Base-by-base conservation (phyloP, 2,113 vertebrate species). In the Tringa solitaria region DNA sequence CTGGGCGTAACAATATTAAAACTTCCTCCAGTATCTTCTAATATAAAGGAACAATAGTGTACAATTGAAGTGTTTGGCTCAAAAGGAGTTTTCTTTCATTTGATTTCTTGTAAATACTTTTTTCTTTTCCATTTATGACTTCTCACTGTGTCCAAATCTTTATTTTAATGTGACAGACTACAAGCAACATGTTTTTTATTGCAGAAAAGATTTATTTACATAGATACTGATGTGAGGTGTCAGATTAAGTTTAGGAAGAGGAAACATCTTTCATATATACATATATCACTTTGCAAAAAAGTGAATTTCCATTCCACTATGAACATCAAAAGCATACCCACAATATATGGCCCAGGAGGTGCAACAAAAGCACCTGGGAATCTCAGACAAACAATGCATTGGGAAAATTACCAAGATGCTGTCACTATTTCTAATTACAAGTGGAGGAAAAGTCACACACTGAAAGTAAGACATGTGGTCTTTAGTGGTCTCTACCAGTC, bases 111-210 rank as follows among this genome's bases (percentile, higher is more conserved):
- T 74, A 96, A 92, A 89, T 90, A 80, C 26, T 9, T 78, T 73
- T 89, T 95, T 86, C 21, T 89, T 97, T 94, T 94, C 74, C 33
- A 22, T 77, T 91, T 95, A 45, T 91, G 56, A 82, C 56, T 77
- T 81, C 60, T 89, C 41, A 65, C 39, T 39, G 9, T 61, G 45
- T 91, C 60, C 65, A 90, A 88, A 69, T 87, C 70, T 94, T 95
- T 84, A 48, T 82, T 96, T 93, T 87, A 94, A 90, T 83, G 43
- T 88, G 83, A 86, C 89, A 89, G 83, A 67, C 67, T 94, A 81
- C 60, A 81, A 96, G 89, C 45, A 94, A 69, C 14, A 33, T 50
- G 59, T 32, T 96, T 96, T 94, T 93, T 96, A 89, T 93, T 95
- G 54, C 30, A 76, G 64, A 68, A 60, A 84, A 75, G 17, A 93